A percentile compares a stretch with the other conserved stretches of the same genome.
Conservation (phyloP, 2,888 invertebrate species). For the Machimus rusticus region DNA sequence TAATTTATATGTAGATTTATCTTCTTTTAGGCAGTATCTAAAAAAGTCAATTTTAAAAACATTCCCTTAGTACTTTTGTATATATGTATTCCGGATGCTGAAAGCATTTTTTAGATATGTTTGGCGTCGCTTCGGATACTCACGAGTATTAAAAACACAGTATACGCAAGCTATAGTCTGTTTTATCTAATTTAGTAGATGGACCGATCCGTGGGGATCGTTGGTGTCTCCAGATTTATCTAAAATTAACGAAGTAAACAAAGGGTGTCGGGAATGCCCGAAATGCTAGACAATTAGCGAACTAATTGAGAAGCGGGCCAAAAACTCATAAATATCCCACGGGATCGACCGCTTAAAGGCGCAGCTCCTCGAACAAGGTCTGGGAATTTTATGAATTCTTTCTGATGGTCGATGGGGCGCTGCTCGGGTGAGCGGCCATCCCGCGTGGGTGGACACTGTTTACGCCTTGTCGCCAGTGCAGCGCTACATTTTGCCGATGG, state of each 20-base stretch:
- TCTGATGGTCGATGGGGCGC: neutral
- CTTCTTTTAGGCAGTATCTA: too few species aligned
- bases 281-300: constrained; percentile 17
- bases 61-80: too few species aligned
- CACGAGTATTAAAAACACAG: too few species aligned
- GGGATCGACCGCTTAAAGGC: neutral
- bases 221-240: neutral
- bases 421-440: neutral
- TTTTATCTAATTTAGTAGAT: neutral
- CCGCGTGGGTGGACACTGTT: constrained; percentile 11
- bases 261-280: neutral
- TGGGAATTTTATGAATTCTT: constrained; percentile 4
- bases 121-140: too few species aligned
- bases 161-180: too few species aligned
- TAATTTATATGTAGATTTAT: too few species aligned
- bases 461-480: neutral
- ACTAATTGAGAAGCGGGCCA: constrained; percentile 9
- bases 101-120: too few species aligned
- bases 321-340: constrained; percentile 2
- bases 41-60: too few species aligned
- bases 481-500: neutral
- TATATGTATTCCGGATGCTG: too few species aligned
- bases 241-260: constrained; percentile 2
- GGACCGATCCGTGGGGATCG: neutral
- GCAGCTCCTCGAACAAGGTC: neutral